phyloP scores from a whole-genome alignment of 1,140 invertebrate genomes.

The Neodiprion pinetum region DNA sequence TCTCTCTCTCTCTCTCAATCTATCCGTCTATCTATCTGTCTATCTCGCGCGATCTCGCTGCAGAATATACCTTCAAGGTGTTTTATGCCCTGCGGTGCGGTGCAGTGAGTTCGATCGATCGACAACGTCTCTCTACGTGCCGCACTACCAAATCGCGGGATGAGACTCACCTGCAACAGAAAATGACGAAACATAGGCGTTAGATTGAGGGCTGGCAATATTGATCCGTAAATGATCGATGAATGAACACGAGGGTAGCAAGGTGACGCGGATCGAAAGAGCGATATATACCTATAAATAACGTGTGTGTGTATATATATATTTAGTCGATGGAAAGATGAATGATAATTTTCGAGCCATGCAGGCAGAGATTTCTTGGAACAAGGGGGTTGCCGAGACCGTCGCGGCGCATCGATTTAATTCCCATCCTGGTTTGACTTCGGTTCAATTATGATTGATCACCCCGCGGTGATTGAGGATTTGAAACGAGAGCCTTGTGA shows the following conservation, averaged over 20 bases:
- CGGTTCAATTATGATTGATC: slow-evolving; percentile 60
- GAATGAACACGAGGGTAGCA: neutral
- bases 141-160: neutral
- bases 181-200: neutral
- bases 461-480: slow-evolving; percentile 56
- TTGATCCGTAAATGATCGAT: too few species aligned
- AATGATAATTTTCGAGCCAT: neutral
- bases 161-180: neutral
- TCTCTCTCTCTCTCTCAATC: too few species aligned
- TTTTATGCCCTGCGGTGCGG: too few species aligned
- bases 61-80: too few species aligned
- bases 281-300: neutral
- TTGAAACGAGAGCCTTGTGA: slow-evolving; percentile 48
- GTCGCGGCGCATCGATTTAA: neutral
- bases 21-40: too few species aligned
- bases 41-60: too few species aligned
- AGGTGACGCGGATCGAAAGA: neutral
- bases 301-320: neutral
- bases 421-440: slow-evolving; percentile 27
- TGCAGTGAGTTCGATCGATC: too few species aligned
- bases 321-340: too few species aligned
- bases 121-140: too few species aligned
- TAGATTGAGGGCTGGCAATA: neutral
- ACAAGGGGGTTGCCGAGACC: neutral
- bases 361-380: slow-evolving; percentile 1